Evolutionary conservation across 2,113 vertebrate species (phyloP), one percentile per base, ranked within the genome.

Genomic region (Campylomormyrus tamandua): DNA sequence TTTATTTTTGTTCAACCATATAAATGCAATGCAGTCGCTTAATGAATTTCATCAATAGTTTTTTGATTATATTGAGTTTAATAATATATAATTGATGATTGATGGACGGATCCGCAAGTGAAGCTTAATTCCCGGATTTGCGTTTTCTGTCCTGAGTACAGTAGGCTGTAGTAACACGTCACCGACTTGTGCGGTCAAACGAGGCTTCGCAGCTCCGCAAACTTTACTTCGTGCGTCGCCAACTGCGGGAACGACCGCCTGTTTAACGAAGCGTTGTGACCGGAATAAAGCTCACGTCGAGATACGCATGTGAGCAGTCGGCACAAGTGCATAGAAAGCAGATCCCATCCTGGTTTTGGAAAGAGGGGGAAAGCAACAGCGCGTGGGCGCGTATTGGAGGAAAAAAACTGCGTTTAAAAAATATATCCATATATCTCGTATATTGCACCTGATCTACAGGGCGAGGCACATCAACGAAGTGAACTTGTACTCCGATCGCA

Each of bases 371-470:
- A n/a, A 31, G 49, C n/a, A 53, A 49, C n/a, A 87, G 49, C 85
- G 85, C 46, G 49, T 52, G 45, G 24, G 45, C 46, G 85, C 49
- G 31, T 31, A 6, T 27, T 24, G 5, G 49, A 52, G 49, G 85
- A 53, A 86, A 77, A 84, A 45, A 48, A 84, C 83, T 84, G 83
- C 8, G 15, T 84, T 84, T 84, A n/a, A 84, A 84, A 84, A 84
- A 21, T 84, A 45, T 84, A 84, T 84, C 83, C 83, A 48, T 46
- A 24, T 46, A 84, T 84, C 8, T 45, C 39, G 21, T n/a, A n/a
- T 84, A 39, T 80, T 80, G 74, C 74, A 80, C 74, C 35, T 84
- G 83, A 46, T 84, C 8, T 48, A 45, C 45, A 45, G 83, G 83
- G 45, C 83, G 39, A 84, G 83, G 45, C 83, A 84, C 48, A 48